Percentiles rank a stretch among this genome's conserved stretches.
These are phyloP conservation scores for Cochlearius cochlearius DNA, from an alignment of 2,113 vertebrate species.

Conservation along the genomic window DNA sequence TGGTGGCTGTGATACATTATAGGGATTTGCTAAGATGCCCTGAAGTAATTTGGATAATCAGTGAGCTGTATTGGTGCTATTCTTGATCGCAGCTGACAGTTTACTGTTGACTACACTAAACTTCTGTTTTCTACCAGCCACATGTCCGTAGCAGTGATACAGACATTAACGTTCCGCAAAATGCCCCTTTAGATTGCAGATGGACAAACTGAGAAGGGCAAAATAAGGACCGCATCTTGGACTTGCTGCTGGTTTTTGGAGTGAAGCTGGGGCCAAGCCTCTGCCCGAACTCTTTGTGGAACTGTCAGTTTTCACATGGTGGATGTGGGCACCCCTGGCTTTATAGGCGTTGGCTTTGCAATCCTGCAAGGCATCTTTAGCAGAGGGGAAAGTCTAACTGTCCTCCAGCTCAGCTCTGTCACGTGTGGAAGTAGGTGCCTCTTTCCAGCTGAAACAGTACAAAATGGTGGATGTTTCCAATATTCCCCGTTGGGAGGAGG, in stretches of 20 bases:
- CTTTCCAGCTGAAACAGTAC: background rate
- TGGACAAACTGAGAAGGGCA: background rate
- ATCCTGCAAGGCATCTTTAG: background rate
- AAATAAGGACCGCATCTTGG: background rate
- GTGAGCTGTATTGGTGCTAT: background rate
- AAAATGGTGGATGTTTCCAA: background rate
- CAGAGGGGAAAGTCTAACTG: background rate
- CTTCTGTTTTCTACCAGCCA: background rate
- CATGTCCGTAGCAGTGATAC: accelerated
- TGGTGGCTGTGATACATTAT: background rate
- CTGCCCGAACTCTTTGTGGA: background rate
- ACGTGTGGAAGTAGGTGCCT: background rate
- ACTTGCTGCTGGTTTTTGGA: background rate
- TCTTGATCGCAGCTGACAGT: background rate
- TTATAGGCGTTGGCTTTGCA: background rate
- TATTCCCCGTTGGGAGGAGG: background rate
- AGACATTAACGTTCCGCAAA: background rate
- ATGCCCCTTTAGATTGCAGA: background rate
- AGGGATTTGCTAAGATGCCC: background rate
- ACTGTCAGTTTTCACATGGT: background rate
- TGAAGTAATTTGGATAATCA: slow-evolving; percentile 27
- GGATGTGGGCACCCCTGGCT: background rate
- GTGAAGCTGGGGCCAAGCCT: background rate
- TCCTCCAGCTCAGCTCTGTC: background rate
- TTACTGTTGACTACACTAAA: background rate